Base-by-base conservation (phyloP, 2,888 invertebrate species). In the Amphipoea lucens region DNA sequence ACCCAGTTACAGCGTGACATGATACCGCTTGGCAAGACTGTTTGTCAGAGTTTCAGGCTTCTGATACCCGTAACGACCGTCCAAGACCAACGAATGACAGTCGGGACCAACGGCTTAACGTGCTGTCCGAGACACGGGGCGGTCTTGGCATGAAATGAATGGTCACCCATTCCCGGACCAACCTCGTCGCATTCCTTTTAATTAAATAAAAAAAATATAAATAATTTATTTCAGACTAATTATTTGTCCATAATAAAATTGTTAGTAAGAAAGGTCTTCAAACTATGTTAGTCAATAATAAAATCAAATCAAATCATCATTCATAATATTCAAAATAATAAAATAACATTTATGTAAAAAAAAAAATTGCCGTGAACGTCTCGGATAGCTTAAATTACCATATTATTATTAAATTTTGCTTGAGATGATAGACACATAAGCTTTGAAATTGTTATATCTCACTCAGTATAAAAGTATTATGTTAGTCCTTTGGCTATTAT, bases 401-500 rank as follows among this genome's bases (percentile, higher is more conserved):
- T 76, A 36, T 75, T n/a, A 68, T 45, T 29, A 29, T 48, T 45
- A 1, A 68, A 29, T 29, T 12, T 68, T 66, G 29, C 23, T 40
- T 11, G 4, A 36, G 14, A 69, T 80, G 4, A 51, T 62, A 70
- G n/a, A 45, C 14, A 51, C 20, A 12, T 66, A 29, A 69, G 36
- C n/a, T 79, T 79, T 69, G 14, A 42, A 63, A 51, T 57, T 29
- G 23, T 45, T 48, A 29, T 57, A 2, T 14, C 2, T 79, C 29
- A 11, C 42, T 54, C 20, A 14, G 23, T 63, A 54, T 48, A 63
- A 54, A 77, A 29, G 6, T 9, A 62, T 40, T 45, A 29, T 29
- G 54, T 75, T 20, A 62, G 54, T 68, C 54, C 20, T 57, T 68
- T n/a, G 42, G 69, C 48, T 69, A 65, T 29, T 69, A 60, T 68